These are phyloP conservation scores for Nicator chloris DNA, from an alignment of 2,113 vertebrate genomes.

Conservation along the genomic window DNA sequence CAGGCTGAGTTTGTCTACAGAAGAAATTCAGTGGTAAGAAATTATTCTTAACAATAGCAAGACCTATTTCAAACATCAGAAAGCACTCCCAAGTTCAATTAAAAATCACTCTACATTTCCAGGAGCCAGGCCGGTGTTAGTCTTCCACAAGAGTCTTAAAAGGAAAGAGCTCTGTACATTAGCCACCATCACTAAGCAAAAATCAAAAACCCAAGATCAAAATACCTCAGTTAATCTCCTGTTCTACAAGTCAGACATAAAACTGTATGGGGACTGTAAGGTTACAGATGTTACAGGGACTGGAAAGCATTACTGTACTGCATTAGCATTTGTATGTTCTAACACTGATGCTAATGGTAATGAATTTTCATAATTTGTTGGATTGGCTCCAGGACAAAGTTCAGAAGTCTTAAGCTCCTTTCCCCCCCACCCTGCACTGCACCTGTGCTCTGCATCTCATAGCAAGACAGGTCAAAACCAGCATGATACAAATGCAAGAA, in stretches of 20 bases:
- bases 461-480: background rate
- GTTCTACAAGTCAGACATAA: background rate
- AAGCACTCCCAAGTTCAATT: background rate
- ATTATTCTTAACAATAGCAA: background rate
- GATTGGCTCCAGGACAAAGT: background rate
- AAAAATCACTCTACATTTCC: background rate
- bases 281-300: background rate
- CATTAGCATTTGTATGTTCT: background rate
- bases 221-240: background rate
- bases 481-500: background rate
- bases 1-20: slow-evolving; percentile 84
- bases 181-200: background rate
- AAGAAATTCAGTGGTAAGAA: background rate
- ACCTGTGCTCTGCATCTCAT: background rate
- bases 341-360: background rate
- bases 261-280: background rate
- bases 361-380: background rate
- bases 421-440: background rate
- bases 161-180: background rate
- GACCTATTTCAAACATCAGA: background rate
- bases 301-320: background rate
- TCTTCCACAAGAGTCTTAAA: background rate
- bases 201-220: background rate
- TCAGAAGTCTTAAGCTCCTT: background rate
- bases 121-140: background rate